A percentile compares a stretch with the other conserved stretches of the same genome.
These are phyloP conservation scores for Tridacna crocea DNA, from an alignment of 2,888 invertebrate species.

Conservation along the genomic window DNA sequence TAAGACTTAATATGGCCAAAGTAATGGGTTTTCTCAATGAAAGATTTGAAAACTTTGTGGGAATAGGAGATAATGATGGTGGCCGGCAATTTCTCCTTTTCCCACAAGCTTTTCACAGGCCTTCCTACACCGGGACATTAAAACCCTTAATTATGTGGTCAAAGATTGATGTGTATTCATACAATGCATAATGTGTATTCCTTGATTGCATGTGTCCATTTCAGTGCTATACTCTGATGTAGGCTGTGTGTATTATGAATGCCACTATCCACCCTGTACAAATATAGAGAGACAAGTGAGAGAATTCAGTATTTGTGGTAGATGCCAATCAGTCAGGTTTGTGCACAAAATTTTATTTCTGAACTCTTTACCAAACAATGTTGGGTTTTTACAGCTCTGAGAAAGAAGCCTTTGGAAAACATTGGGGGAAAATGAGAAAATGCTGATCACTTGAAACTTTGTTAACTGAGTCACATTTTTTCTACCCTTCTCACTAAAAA, in stretches of 20 bases:
- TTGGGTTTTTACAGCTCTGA: too few relatives aligned
- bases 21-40: too few relatives aligned
- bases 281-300: constrained; percentile 85
- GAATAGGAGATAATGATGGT: not conserved
- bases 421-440: too few relatives aligned
- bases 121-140: too few relatives aligned
- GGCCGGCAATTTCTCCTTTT: not conserved
- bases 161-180: too few relatives aligned
- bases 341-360: not conserved
- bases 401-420: too few relatives aligned
- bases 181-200: not conserved
- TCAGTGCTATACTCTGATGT: constrained; percentile 75
- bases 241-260: constrained; percentile 85
- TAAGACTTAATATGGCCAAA: too few relatives aligned
- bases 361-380: too few relatives aligned
- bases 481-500: too few relatives aligned
- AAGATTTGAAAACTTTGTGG: not conserved
- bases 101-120: not conserved
- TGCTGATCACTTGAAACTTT: too few relatives aligned
- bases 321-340: constrained; percentile 85
- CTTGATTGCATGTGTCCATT: constrained; percentile 48
- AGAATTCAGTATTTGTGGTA: constrained; percentile 86
- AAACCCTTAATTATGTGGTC: too few relatives aligned
- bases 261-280: constrained; percentile 86
- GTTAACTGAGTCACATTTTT: too few relatives aligned